phyloP scores from a whole-genome alignment of 1,140 invertebrate genomes.

The Venturia canescens region DNA sequence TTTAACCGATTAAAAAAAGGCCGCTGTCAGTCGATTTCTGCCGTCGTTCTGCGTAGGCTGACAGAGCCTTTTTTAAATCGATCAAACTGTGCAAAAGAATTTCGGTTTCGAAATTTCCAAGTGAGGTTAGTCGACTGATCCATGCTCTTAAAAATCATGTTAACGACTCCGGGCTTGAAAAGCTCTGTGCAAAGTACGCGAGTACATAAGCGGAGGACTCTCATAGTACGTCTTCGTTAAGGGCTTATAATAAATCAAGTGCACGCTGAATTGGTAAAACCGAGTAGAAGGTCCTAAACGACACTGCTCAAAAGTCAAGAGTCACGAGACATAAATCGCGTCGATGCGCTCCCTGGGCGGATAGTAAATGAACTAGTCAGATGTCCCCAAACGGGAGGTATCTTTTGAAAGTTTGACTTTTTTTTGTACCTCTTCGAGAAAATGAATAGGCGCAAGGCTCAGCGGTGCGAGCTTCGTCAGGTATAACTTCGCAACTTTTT shows the following conservation, averaged over 20 bases:
- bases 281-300: constrained; percentile 4
- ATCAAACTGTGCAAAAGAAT: too few relatives aligned
- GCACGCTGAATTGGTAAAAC: constrained; percentile 10
- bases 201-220: too few relatives aligned
- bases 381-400: neutral
- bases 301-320: neutral
- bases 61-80: too few relatives aligned
- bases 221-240: constrained; percentile 12
- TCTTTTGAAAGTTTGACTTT: constrained; percentile 2
- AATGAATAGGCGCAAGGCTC: neutral
- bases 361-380: neutral
- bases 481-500: neutral
- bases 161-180: neutral
- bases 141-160: neutral
- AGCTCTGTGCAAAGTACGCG: neutral
- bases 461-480: neutral
- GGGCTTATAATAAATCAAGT: neutral
- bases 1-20: too few relatives aligned
- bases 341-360: neutral
- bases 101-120: too few relatives aligned
- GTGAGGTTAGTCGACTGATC: too few relatives aligned
- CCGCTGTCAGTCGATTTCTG: too few relatives aligned
- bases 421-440: neutral
- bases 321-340: constrained; percentile 6
- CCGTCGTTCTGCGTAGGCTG: too few relatives aligned